phyloP scores from a whole-genome alignment of 2,113 vertebrate species.

The Strigops habroptila region DNA sequence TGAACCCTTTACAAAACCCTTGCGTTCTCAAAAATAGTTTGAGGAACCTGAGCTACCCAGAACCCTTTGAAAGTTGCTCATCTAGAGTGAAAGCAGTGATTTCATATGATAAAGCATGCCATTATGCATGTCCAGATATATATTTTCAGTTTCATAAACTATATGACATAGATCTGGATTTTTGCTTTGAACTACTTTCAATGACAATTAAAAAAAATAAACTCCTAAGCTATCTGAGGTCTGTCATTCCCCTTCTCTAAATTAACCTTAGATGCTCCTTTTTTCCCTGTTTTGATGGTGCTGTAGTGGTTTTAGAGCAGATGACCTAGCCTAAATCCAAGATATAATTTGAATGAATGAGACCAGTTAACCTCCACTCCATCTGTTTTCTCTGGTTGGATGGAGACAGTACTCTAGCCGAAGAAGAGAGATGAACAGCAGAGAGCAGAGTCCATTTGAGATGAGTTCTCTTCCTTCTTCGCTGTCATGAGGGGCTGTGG shows the following conservation, averaged over 20 bases:
- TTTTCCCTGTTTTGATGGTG: neutral
- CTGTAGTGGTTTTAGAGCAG: neutral
- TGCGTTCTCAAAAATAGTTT: neutral
- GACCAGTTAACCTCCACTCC: neutral
- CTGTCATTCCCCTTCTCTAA: neutral
- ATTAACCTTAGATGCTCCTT: neutral
- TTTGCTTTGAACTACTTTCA: neutral
- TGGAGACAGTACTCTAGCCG: neutral
- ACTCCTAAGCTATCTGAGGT: neutral
- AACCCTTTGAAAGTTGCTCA: neutral
- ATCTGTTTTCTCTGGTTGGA: neutral
- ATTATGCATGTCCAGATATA: neutral
- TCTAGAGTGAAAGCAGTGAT: neutral
- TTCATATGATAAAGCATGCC: neutral
- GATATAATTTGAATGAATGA: neutral
- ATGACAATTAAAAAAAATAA: neutral
- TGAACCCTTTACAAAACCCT: neutral
- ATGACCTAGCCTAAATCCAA: neutral
- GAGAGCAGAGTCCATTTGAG: neutral
- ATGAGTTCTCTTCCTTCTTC: conserved; percentile 14
- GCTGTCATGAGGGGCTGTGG: neutral
- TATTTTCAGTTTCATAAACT: neutral
- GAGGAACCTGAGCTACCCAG: neutral
- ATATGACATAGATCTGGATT: neutral
- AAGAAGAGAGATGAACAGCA: neutral